Evolutionary conservation across 2,888 invertebrate genomes (phyloP).

Genomic region (Maniola hyperantus): DNA sequence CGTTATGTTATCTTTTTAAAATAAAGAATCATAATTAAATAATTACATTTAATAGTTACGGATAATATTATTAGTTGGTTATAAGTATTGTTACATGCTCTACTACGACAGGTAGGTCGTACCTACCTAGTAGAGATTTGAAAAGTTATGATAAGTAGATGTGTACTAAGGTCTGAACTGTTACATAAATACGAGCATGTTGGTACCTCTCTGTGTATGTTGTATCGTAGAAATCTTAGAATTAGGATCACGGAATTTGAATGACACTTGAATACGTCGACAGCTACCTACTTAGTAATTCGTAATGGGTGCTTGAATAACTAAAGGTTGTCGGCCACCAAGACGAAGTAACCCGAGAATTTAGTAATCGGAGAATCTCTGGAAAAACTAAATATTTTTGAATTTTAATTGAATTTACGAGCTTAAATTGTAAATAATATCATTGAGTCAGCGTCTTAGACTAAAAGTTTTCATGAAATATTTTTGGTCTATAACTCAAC

Average conservation of each 20-base stretch:
- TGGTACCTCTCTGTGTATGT: neutral
- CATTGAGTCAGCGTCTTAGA: too few relatives aligned
- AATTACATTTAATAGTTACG: neutral
- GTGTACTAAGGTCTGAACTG: too few relatives aligned
- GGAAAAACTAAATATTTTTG: neutral
- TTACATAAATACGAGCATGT: neutral
- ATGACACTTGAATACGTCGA: constrained; percentile 40
- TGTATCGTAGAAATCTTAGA: constrained; percentile 33
- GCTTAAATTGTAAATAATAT: too few relatives aligned
- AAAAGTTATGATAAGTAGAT: neutral
- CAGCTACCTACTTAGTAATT: constrained; percentile 39
- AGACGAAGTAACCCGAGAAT: constrained; percentile 25
- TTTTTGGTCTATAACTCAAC: neutral
- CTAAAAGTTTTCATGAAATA: neutral
- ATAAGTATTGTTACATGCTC: too few relatives aligned
- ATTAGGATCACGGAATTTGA: constrained; percentile 41
- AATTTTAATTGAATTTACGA: constrained; percentile 15
- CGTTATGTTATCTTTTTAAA: too few relatives aligned
- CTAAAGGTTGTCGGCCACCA: constrained; percentile 41
- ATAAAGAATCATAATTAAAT: too few relatives aligned
- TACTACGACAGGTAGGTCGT: neutral
- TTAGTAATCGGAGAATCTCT: neutral
- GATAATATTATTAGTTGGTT: too few relatives aligned
- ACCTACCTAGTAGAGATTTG: too few relatives aligned
- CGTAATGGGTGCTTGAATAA: constrained; percentile 38